A percentile compares a stretch with the other conserved stretches of the same genome.
These are phyloP conservation scores for Choristoneura rosaceana DNA, from an alignment of 2,888 invertebrate genomes.

Conservation along the genomic window DNA sequence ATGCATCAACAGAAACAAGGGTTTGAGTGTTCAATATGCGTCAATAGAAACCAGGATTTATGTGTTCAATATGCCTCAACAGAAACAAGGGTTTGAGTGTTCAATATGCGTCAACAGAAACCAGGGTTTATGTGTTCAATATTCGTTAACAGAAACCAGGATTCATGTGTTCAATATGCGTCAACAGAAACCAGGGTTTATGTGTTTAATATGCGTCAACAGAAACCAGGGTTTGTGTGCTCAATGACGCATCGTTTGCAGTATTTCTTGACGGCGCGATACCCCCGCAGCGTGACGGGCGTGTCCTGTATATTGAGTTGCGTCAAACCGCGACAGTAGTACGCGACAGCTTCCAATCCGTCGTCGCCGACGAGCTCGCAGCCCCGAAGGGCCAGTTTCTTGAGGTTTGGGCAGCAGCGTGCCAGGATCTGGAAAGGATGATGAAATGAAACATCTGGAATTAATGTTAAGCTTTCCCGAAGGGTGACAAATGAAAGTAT, in stretches of 20 bases:
- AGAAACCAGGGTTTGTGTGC: slow-evolving; percentile 97
- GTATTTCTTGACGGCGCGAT: slow-evolving; percentile 95
- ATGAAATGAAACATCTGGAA: too few species aligned
- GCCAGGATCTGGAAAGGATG: slow-evolving; percentile 89
- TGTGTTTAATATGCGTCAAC: slow-evolving; percentile 93
- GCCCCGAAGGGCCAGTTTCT: slow-evolving; percentile 94
- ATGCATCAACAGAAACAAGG: too few species aligned
- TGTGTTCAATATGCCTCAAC: too few species aligned
- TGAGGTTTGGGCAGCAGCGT: slow-evolving; percentile 95
- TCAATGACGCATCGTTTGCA: slow-evolving; percentile 97
- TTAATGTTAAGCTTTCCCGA: too few species aligned
- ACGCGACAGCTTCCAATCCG: slow-evolving; percentile 93
- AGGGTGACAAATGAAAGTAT: too few species aligned
- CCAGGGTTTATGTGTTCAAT: slow-evolving; percentile 98
- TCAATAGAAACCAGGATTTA: too few species aligned
- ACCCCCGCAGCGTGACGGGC: slow-evolving; percentile 94
- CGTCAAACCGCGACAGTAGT: slow-evolving; percentile 94
- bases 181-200: slow-evolving; percentile 96
- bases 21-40: too few species aligned
- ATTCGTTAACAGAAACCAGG: slow-evolving; percentile 92
- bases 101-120: slow-evolving; percentile 87
- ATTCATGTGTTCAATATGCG: slow-evolving; percentile 94
- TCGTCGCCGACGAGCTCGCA: slow-evolving; percentile 96
- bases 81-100: too few species aligned
- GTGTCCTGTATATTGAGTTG: slow-evolving; percentile 98